Evolutionary conservation across 2,797 vertebrate species (phyloP).

Genomic region (Octomys mimax): DNA sequence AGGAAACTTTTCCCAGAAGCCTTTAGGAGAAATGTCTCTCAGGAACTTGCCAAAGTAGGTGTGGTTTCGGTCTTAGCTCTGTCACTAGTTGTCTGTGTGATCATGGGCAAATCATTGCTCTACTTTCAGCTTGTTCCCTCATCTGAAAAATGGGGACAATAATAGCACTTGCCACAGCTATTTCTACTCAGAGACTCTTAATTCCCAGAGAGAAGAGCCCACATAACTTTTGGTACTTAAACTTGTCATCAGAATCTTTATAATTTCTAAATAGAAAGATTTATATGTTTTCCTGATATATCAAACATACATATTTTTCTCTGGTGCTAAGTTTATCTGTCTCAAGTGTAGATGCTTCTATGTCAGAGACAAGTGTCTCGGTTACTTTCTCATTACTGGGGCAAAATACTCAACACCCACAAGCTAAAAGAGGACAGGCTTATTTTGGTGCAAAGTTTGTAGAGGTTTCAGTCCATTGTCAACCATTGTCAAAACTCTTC

Average conservation of each 20-base stretch:
- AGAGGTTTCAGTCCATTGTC: neutral
- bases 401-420: neutral
- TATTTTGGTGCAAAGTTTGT: neutral
- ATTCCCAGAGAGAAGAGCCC: neutral
- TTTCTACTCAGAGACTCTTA: neutral
- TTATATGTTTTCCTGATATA: neutral
- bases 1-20: too few species aligned
- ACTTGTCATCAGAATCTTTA: conserved; percentile 4
- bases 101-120: neutral
- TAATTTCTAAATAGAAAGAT: conserved; percentile 9
- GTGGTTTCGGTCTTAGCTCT: neutral
- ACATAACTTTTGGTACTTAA: neutral
- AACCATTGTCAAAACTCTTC: neutral
- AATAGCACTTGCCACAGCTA: neutral
- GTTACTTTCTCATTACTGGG: neutral
- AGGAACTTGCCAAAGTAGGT: neutral
- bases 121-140: neutral
- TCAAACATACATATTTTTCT: conserved; percentile 14
- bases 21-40: too few species aligned
- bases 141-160: conserved; percentile 9
- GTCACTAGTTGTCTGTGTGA: neutral
- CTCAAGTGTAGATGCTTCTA: neutral
- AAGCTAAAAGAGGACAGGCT: neutral
- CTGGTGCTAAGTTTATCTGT: conserved; percentile 1
- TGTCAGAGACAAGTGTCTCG: neutral